Base-by-base conservation (phyloP, 2,113 vertebrate species). In the Pituophis catenifer region DNA sequence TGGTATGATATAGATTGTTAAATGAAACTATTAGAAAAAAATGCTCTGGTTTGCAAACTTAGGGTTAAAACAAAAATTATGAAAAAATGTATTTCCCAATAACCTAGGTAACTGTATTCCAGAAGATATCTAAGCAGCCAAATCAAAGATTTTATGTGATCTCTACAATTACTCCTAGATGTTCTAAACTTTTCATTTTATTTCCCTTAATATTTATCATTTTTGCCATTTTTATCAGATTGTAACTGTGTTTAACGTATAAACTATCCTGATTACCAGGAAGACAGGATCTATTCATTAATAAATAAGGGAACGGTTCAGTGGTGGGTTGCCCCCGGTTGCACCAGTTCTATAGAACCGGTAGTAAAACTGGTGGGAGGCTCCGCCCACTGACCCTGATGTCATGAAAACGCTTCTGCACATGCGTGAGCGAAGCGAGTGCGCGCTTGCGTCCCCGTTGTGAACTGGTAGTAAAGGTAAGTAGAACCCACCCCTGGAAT, bases 21-120 rank as follows among this genome's bases (percentile, higher is more conserved):
- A 95, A 94, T 96, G 92, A 90, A 95, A 97, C 95, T 1, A 92
- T 96, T 95, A 48, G 54, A 50, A 91, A 92, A 62, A 95, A 89
- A 92, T 92, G 90, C 86, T 59, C 95, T 59, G 86, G 62, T 94
- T 93, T 96, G 95, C 89, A 97, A 89, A 15, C 54, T 75, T 88
- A 8, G 87, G 38, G 5, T 3, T 94, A 91, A 95, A 33, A 48
- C 92, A 96, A 8, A 81, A 81, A 81, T 53, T 89, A 7, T 54
- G 90, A 38, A 54, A 33, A 29, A 55, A 4, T 2, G 19, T 88
- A 15, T n/a, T 88, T 88, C 88, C 26, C 57, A 62, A 23, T 33
- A 92, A 3, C 17, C 44, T 21, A 38, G n/a, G 23, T 55, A 38
- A 55, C 9, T 55, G 2, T 81, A 24, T 54, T 54, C 1, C 21